Base-by-base conservation (phyloP, 30 jellyfish, hydroid and myxozoan genomes). In the Hydra vulgaris region DNA sequence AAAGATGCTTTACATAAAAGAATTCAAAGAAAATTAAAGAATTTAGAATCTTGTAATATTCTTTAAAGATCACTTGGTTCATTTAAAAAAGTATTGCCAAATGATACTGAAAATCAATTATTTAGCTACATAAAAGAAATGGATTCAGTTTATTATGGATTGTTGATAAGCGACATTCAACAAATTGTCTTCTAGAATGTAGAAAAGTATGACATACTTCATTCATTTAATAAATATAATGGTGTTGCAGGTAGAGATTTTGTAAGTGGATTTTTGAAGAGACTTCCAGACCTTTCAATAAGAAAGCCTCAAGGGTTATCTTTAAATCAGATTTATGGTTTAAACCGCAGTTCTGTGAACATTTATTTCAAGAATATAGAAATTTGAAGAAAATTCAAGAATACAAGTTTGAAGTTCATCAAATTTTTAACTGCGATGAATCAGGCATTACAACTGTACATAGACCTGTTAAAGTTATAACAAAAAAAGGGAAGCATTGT, bases 251-350 rank as follows among this genome's bases (percentile, higher is more conserved):
- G 85, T 0, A 55, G 76, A 70, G 4, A 70, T 70, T 79, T 79
- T 5, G 61, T 79, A 0, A 61, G 52, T 79, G 70, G 82, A n/a
- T 53, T 79, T 16, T 72, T 79, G 27, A 79, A 66, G 82, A 55
- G 0, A 66, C 82, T 52, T 23, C 67, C 67, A 54, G 70, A 54
- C 22, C 70, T 79, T 53, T 79, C 86, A 66, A 24, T 53, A 79
- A 55, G 86, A 72, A 79, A 79, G 70, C 85, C 86, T 26, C 82
- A 79, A 54, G 54, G 86, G 27, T 80, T 79, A 61, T 70, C 86
- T 54, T 72, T 79, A 21, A 1, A 53, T 81, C 67, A 70, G 20
- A 56, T 79, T n/a, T 79, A 21, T 79, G 86, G 84, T 27, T 81
- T 79, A 21, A 79, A 1, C 74, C 26, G 70, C 69, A 54, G 52